A percentile compares a stretch with the other conserved stretches of the same genome.
phyloP scores from a whole-genome alignment of 1,140 invertebrate species.

The Phthorimaea operculella region DNA sequence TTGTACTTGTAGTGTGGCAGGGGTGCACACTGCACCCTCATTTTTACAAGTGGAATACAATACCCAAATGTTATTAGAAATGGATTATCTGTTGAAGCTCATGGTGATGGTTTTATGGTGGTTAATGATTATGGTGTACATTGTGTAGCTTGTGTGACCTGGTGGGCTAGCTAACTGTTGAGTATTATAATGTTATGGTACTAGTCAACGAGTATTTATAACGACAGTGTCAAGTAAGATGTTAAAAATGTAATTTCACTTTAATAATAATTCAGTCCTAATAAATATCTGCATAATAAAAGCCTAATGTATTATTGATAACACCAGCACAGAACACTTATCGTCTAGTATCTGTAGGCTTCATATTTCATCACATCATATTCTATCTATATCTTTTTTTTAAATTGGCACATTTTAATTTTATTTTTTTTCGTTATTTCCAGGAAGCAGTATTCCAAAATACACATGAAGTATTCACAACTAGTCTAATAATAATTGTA shows the following conservation, averaged over 20 bases:
- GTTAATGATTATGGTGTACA: neutral
- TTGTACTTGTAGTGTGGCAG: too few relatives aligned
- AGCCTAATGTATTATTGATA: conserved; percentile 43
- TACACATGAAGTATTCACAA: conserved; percentile 62
- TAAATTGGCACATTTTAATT: conserved; percentile 1
- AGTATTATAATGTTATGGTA: conserved; percentile 40
- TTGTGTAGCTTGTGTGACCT: neutral
- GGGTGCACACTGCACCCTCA: too few relatives aligned
- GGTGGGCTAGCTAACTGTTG: conserved; percentile 8
- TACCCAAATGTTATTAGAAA: neutral
- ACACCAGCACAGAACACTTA: conserved; percentile 7
- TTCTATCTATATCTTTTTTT: too few relatives aligned
- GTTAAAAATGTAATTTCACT: conserved; percentile 57
- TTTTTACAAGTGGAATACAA: too few relatives aligned
- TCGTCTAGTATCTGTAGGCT: too few relatives aligned
- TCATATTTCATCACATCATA: too few relatives aligned
- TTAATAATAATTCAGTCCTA: conserved; percentile 47
- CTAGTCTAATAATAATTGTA: conserved; percentile 57
- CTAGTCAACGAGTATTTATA: conserved; percentile 63
- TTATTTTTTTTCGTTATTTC: conserved; percentile 44
- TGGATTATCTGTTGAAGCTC: neutral
- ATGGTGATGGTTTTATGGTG: too few relatives aligned
- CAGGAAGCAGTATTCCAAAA: conserved; percentile 66
- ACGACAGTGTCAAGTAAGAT: conserved; percentile 47
- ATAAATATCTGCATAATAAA: conserved; percentile 59